These are phyloP conservation scores for Ibycter americanus DNA, from an alignment of 2,797 vertebrate genomes.

Conservation along the genomic window DNA sequence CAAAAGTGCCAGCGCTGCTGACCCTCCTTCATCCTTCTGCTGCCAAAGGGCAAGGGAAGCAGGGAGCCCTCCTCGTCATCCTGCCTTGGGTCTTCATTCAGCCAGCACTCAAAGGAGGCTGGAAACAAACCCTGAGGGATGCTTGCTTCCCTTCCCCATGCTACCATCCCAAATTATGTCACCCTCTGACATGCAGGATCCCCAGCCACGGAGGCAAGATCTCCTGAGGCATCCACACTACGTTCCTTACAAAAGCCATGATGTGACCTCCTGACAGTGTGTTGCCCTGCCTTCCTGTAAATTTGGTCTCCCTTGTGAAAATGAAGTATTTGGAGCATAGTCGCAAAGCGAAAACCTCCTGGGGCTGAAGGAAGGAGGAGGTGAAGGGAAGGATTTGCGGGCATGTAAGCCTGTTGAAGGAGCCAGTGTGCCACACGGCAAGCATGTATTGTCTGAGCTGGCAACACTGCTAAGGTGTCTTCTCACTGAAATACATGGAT, in stretches of 20 bases:
- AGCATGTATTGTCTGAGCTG: neutral
- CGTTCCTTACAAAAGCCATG: neutral
- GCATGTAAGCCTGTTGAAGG: neutral
- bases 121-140: neutral
- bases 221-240: rapidly evolving
- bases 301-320: neutral
- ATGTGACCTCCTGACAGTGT: rapidly evolving
- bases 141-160: neutral
- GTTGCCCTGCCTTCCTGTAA: neutral
- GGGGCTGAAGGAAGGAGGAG: neutral
- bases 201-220: rapidly evolving
- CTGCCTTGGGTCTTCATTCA: neutral
- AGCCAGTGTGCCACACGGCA: rapidly evolving
- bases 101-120: neutral
- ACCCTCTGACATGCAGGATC: rapidly evolving
- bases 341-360: neutral
- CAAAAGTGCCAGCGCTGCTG: rapidly evolving
- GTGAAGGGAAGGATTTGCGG: neutral
- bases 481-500: neutral
- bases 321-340: neutral
- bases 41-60: neutral
- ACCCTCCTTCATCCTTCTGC: neutral
- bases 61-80: neutral
- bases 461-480: neutral
- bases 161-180: neutral